phyloP scores from a whole-genome alignment of 2,797 vertebrate species.

The Aldrovandia affinis region DNA sequence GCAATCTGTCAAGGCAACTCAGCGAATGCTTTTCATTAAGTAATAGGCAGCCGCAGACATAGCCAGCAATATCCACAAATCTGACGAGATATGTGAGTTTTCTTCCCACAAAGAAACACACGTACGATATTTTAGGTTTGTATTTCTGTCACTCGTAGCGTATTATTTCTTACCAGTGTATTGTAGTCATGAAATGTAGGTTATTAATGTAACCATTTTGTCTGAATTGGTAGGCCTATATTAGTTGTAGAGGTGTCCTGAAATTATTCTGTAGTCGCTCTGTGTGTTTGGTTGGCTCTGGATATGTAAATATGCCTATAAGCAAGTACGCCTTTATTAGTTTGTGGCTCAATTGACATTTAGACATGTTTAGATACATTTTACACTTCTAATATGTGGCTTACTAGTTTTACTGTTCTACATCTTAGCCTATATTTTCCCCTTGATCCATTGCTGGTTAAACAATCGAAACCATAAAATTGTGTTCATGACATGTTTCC shows the following conservation, averaged over 20 bases:
- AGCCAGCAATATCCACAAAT: not conserved
- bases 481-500: not conserved
- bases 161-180: not conserved
- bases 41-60: not conserved
- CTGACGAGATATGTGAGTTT: not conserved
- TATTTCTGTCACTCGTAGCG: not conserved
- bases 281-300: not conserved
- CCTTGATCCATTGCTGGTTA: not conserved
- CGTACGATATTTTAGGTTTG: not conserved
- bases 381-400: not conserved
- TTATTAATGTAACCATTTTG: not conserved
- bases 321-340: not conserved
- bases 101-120: not conserved
- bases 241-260: not conserved
- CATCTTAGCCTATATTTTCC: not conserved
- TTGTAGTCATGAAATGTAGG: not conserved
- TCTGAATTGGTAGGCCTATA: not conserved
- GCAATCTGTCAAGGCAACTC: slow-evolving; percentile 1
- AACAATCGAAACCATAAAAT: not conserved
- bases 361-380: not conserved
- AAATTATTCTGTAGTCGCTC: slow-evolving; percentile 9
- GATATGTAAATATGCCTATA: not conserved
- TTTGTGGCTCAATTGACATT: not conserved
- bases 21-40: not conserved
- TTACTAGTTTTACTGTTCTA: not conserved